Evolutionary conservation across 2,797 vertebrate genomes (phyloP).

Genomic region (Labeo calbasu): DNA sequence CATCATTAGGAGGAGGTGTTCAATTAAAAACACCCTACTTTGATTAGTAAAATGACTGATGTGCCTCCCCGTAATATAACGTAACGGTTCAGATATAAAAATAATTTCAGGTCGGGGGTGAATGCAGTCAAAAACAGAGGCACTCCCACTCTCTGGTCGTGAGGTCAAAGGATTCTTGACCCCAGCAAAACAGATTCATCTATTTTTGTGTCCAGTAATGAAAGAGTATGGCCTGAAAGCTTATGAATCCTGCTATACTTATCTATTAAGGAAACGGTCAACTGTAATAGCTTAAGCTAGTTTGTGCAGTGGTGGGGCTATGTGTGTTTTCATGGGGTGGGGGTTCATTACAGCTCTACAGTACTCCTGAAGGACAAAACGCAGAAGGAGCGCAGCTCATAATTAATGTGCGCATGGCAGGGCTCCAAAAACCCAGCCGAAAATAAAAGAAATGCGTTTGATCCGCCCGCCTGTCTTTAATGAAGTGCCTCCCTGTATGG

Average conservation of each 20-base stretch:
- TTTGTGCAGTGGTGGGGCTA: slow-evolving; percentile 46
- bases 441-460: slow-evolving; percentile 77
- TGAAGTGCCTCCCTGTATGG: slow-evolving; percentile 71
- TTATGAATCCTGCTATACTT: slow-evolving; percentile 52
- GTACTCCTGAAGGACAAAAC: slow-evolving; percentile 77
- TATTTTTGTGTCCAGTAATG: slow-evolving; percentile 68
- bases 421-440: slow-evolving; percentile 71
- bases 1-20: slow-evolving; percentile 70
- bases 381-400: slow-evolving; percentile 79
- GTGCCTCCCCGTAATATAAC: slow-evolving; percentile 69
- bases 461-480: slow-evolving; percentile 78
- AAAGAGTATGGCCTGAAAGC: slow-evolving; percentile 59
- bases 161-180: slow-evolving; percentile 64
- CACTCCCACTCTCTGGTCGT: slow-evolving; percentile 61
- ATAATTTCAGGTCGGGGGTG: slow-evolving; percentile 67
- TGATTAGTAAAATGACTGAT: slow-evolving; percentile 76
- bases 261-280: slow-evolving; percentile 56
- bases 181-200: slow-evolving; percentile 69
- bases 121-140: slow-evolving; percentile 68
- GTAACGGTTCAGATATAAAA: slow-evolving; percentile 69
- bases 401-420: slow-evolving; percentile 81
- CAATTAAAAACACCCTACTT: slow-evolving; percentile 76
- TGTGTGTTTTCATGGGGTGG: slow-evolving; percentile 57
- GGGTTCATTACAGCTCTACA: slow-evolving; percentile 72
- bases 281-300: slow-evolving; percentile 55